phyloP scores from a whole-genome alignment of 1,140 invertebrate species.

The Brachionus angularis region DNA sequence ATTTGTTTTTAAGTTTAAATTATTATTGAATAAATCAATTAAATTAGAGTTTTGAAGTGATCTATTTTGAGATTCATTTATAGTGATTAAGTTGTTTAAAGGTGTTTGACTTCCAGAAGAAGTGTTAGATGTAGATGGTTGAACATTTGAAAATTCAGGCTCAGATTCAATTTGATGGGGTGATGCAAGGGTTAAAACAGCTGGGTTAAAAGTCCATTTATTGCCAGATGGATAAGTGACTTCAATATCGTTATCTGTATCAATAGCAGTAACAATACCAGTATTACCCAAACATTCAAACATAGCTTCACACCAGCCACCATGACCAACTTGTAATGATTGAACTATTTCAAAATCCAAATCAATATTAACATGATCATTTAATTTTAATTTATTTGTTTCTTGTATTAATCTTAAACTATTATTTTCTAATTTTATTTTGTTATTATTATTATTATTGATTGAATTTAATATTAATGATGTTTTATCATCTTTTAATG shows the following conservation, averaged over 20 bases:
- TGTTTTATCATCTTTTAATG: too few relatives aligned
- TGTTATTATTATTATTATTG: neutral
- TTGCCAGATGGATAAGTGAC: slow-evolving; percentile 92
- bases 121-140: too few relatives aligned
- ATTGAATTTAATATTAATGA: neutral
- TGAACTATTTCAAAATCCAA: slow-evolving; percentile 92
- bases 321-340: slow-evolving; percentile 83
- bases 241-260: slow-evolving; percentile 97
- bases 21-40: slow-evolving; percentile 23
- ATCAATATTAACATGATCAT: slow-evolving; percentile 80
- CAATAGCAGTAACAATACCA: slow-evolving; percentile 88
- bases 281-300: slow-evolving; percentile 89
- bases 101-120: too few relatives aligned
- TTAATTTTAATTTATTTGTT: slow-evolving; percentile 44
- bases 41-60: slow-evolving; percentile 29
- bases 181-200: slow-evolving; percentile 90
- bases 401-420: neutral
- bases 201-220: slow-evolving; percentile 96
- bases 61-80: neutral
- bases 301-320: slow-evolving; percentile 97
- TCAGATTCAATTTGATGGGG: too few relatives aligned
- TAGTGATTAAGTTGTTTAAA: too few relatives aligned
- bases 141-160: slow-evolving; percentile 46
- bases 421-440: neutral
- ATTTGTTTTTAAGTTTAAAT: slow-evolving; percentile 1